Base-by-base conservation (phyloP, 92 coral and sea anemone species). In the Heliopora coerulea region DNA sequence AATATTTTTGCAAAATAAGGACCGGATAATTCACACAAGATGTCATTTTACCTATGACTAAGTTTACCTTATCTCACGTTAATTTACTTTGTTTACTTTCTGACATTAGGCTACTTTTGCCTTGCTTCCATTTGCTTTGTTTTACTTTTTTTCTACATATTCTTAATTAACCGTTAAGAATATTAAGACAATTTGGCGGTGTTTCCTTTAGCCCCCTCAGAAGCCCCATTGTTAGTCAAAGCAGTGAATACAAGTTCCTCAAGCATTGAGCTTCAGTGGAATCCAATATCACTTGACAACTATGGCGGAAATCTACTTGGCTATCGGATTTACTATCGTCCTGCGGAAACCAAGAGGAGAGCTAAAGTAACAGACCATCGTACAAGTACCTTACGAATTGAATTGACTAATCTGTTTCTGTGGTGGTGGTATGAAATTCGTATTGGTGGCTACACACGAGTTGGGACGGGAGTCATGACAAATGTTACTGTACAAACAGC, bases 361-460 rank as follows among this genome's bases (percentile, higher is more conserved):
- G 31, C 21, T 25, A 44, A 19, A 19, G 27, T 39, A 30, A 42
- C 40, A 3, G 72, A 65, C 15, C 27, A 35, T 65, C 17, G 23
- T 39, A 3, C 56, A 65, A 42, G 1, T 1, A 13, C 24, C 17
- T 46, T 65, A 3, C 30, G 40, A 13, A 21, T 19, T n/a, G 52
- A 65, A 3, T 28, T 65, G 15, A 65, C 54, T 17, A 46, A 25
- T 20, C 56, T 35, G 56, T 65, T 65, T 48, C 21, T 41, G 72
- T 65, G 52, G 54, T 65, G 72, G 72, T 19, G 28, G 72, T 65
- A 65, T 42, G 72, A 65, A 5, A 65, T 65, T 9, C 35, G 39
- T 18, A 39, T 65, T 8, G 52, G 12, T 35, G 72, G 56, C 20
- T 65, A 39, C 39, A 65, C 72, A 2, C 33, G 29, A 29, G 49